Base-by-base conservation (phyloP, 2,888 invertebrate species). In the Callyntrura sp. region DNA sequence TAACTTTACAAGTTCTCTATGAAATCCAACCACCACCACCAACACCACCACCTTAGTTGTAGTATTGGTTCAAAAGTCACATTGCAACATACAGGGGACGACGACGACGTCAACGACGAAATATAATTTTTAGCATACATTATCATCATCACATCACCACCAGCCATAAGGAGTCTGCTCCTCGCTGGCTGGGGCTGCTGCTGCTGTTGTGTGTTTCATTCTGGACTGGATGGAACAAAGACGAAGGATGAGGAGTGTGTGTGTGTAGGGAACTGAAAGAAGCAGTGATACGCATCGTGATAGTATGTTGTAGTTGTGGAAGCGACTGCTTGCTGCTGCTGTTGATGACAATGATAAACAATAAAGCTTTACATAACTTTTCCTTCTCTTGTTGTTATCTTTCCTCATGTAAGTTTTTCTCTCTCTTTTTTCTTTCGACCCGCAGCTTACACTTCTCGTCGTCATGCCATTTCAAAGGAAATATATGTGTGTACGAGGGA, bases 341-440 rank as follows among this genome's bases (percentile, higher is more conserved):
- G 35, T 35, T 35, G 35, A 35, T 35, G 35, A 35, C 35, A 35
- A 35, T 35, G 35, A 35, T 35, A 35, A 35, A 35, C 35, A 35
- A 4, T 55, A 55, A 55, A 55, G 60, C 60, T 20, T 60, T 23
- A 60, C 20, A 65, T 65, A 65, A 65, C 28, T 25, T 65, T 25
- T 65, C 62, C 1, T 28, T 65, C 11, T 51, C 51, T 51, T 9
- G 51, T 9, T 45, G 25, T 65, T 65, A 65, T 65, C 62, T 65
- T 65, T 28, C 28, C 62, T 65, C 62, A 11, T 28, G 28, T 65
- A 65, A 65, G 14, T 65, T 65, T 17, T 65, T 28, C 12, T 23
- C 8, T n/a, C n/a, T n/a, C 6, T 35, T 2, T 35, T 12, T 28
- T 65, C 62, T 9, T 65, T 65, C 5, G 25, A 14, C 62, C 62